These are phyloP conservation scores for Astreopora myriophthalma DNA, from an alignment of 64 coral and sea anemone genomes.

Conservation along the genomic window DNA sequence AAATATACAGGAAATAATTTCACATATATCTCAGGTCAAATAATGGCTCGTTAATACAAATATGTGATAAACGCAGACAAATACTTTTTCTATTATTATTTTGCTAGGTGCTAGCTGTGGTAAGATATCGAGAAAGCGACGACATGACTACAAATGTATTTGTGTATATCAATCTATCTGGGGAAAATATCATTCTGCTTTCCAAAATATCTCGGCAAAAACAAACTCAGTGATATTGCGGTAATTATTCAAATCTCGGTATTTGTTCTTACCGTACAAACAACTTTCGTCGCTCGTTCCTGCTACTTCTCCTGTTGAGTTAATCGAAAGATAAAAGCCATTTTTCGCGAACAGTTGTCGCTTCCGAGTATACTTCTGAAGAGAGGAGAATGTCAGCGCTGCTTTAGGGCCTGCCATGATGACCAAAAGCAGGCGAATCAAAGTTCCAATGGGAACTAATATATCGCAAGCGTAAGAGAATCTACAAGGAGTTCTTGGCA, in stretches of 20 bases:
- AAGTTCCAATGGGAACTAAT: no score
- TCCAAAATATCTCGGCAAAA: neutral
- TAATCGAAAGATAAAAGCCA: constrained; percentile 92
- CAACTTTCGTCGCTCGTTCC: constrained; percentile 79
- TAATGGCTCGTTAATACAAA: no score
- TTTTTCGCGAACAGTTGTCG: constrained; percentile 72
- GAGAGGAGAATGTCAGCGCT: constrained; percentile 33
- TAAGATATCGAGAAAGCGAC: neutral
- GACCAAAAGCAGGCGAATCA: neutral
- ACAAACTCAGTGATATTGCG: neutral
- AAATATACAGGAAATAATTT: no score
- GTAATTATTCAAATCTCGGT: neutral
- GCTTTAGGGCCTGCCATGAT: constrained; percentile 15
- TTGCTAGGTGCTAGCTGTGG: neutral
- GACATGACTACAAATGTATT: neutral
- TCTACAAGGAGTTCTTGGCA: neutral
- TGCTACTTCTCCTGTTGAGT: constrained; percentile 66
- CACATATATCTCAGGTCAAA: no score
- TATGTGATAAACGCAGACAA: no score
- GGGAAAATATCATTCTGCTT: neutral
- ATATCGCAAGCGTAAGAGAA: neutral
- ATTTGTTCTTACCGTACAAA: constrained; percentile 75
- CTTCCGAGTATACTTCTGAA: constrained; percentile 87
- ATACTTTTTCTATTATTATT: neutral
- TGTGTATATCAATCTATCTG: neutral